These are phyloP conservation scores for Falco biarmicus DNA, from an alignment of 2,797 vertebrate genomes.

Conservation along the genomic window DNA sequence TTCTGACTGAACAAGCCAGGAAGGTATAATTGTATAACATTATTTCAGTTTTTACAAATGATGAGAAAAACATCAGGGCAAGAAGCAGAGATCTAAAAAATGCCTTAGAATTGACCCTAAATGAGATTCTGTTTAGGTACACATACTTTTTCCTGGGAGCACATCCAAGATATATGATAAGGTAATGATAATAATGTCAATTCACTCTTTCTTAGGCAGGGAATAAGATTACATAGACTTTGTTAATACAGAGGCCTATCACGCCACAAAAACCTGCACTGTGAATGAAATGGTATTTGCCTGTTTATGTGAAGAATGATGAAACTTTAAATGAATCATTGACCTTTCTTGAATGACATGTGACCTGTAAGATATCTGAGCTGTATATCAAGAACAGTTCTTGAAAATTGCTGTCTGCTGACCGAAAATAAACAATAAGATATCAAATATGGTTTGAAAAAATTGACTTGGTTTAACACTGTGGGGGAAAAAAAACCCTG, in stretches of 20 bases:
- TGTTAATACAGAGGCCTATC: slow-evolving; percentile 56
- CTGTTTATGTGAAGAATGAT: slow-evolving; percentile 85
- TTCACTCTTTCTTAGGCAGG: slow-evolving; percentile 59
- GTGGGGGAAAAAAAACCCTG: slow-evolving; percentile 25
- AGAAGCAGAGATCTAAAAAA: slow-evolving; percentile 21
- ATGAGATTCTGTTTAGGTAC: slow-evolving; percentile 64
- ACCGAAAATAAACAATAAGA: slow-evolving; percentile 87
- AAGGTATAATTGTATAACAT: not conserved
- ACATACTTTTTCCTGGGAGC: slow-evolving; percentile 54
- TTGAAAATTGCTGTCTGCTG: slow-evolving; percentile 86
- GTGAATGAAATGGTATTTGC: slow-evolving; percentile 79
- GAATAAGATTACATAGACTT: slow-evolving; percentile 59
- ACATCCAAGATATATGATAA: slow-evolving; percentile 60
- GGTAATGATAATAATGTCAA: slow-evolving; percentile 61
- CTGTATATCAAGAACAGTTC: slow-evolving; percentile 80
- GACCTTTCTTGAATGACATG: slow-evolving; percentile 88
- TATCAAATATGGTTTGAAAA: slow-evolving; percentile 82
- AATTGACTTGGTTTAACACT: slow-evolving; percentile 80
- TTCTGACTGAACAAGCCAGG: not conserved
- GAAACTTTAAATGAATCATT: slow-evolving; percentile 88
- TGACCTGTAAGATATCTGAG: slow-evolving; percentile 86
- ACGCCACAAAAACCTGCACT: slow-evolving; percentile 35
- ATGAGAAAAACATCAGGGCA: slow-evolving; percentile 13
- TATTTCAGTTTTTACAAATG: not conserved
- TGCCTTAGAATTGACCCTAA: slow-evolving; percentile 51